phyloP scores from a whole-genome alignment of 1,140 invertebrate species.

The Drosophila bifasciata region DNA sequence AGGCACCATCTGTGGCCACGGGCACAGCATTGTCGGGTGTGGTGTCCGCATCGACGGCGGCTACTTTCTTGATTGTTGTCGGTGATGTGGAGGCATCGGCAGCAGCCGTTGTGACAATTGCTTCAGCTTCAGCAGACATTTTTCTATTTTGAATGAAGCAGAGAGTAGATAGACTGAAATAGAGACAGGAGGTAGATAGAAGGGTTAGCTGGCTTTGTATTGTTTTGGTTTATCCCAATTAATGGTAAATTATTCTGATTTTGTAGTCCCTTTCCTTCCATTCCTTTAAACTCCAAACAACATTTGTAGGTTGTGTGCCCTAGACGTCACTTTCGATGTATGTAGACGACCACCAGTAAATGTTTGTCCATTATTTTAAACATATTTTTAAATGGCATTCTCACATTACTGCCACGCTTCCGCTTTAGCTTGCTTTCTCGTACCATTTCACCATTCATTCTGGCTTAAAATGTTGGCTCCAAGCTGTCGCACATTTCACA shows the following conservation, averaged over 20 bases:
- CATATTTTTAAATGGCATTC: constrained; percentile 9
- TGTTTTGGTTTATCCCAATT: background rate
- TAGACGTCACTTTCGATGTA: constrained; percentile 78
- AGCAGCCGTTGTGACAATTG: constrained; percentile 58
- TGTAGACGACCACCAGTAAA: constrained; percentile 54
- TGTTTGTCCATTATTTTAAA: constrained; percentile 10
- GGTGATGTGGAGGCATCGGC: constrained; percentile 52
- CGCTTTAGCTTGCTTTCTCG: constrained; percentile 5
- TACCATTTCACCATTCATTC: constrained; percentile 26
- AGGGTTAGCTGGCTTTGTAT: background rate
- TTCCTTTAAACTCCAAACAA: constrained; percentile 25
- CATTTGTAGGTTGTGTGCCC: constrained; percentile 73
- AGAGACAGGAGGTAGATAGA: background rate
- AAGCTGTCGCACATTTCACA: constrained; percentile 67
- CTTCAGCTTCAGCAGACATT: constrained; percentile 79
- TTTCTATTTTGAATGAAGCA: constrained; percentile 16
- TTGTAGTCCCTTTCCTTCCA: background rate
- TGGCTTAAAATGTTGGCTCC: constrained; percentile 59
- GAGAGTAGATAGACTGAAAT: constrained; percentile 7
- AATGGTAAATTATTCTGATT: background rate
- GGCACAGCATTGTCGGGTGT: constrained; percentile 51
- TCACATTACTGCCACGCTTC: constrained; percentile 6
- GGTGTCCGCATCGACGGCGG: constrained; percentile 61
- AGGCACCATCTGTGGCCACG: constrained; percentile 19
- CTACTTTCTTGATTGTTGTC: constrained; percentile 36